Evolutionary conservation across 2,113 vertebrate species (phyloP).

Genomic region (Misgurnus anguillicaudatus): DNA sequence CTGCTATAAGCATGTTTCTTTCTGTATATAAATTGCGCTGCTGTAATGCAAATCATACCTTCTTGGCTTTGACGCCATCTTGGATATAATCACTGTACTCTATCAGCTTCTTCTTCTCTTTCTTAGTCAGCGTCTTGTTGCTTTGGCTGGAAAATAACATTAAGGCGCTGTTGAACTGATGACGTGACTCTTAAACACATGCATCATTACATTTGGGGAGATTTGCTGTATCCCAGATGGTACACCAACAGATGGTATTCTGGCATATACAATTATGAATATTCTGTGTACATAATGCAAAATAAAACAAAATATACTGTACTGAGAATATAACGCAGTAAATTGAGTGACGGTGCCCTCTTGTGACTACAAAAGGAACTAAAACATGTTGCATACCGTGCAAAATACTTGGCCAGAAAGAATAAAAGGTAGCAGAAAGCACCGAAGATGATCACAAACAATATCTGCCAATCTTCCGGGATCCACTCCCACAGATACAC

Average conservation of each 20-base stretch:
- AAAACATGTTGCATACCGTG: constrained; percentile 65
- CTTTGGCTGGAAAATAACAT: constrained; percentile 60
- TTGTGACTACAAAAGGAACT: constrained; percentile 30
- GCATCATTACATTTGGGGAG: no score
- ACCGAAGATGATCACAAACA: constrained; percentile 68
- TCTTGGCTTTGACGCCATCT: constrained; percentile 74
- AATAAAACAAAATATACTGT: no score
- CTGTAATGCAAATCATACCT: constrained; percentile 62
- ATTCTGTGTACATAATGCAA: no score
- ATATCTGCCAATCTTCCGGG: constrained; percentile 76
- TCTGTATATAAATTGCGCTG: no score
- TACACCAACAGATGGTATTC: no score
- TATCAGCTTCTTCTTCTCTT: constrained; percentile 71
- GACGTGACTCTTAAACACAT: not conserved
- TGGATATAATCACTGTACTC: constrained; percentile 72
- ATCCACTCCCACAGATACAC: constrained; percentile 76
- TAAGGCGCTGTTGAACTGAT: not conserved
- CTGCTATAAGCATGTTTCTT: no score
- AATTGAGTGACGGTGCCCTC: constrained; percentile 17
- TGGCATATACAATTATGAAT: no score
- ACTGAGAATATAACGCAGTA: no score
- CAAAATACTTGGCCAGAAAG: constrained; percentile 72
- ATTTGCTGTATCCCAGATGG: no score
- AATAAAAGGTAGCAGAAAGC: constrained; percentile 72
- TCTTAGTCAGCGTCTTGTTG: constrained; percentile 72